These are phyloP conservation scores for Cyrtorhinus lividipennis DNA, from an alignment of 1,140 invertebrate genomes.

Conservation along the genomic window DNA sequence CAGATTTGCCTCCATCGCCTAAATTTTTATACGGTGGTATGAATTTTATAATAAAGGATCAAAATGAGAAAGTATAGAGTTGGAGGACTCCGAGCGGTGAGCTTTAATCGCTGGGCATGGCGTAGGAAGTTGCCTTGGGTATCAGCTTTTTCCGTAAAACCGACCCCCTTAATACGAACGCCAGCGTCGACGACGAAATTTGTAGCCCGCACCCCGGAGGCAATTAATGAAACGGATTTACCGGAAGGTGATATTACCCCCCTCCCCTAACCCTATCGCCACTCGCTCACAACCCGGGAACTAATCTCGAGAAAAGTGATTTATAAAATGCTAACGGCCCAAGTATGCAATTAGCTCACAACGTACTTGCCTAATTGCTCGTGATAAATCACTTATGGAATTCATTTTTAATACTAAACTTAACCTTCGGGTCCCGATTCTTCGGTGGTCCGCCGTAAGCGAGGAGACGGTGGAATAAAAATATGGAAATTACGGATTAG, in stretches of 20 bases:
- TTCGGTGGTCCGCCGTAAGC: not conserved
- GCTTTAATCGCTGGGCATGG: no score
- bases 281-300: not conserved
- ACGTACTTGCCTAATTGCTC: not conserved
- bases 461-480: not conserved
- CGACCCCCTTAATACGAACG: no score
- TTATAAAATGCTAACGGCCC: not conserved
- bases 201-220: not conserved
- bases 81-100: no score
- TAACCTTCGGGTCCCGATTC: not conserved
- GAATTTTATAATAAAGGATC: no score
- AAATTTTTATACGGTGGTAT: no score
- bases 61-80: no score
- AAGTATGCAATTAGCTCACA: not conserved
- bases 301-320: not conserved
- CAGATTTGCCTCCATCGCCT: no score
- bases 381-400: not conserved
- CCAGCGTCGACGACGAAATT: not conserved
- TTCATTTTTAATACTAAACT: not conserved
- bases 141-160: no score
- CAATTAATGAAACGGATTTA: not conserved
- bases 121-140: no score
- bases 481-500: not conserved
- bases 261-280: not conserved
- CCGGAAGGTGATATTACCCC: not conserved